phyloP scores from a whole-genome alignment of 2,797 vertebrate genomes.

The Sciurus vulgaris region DNA sequence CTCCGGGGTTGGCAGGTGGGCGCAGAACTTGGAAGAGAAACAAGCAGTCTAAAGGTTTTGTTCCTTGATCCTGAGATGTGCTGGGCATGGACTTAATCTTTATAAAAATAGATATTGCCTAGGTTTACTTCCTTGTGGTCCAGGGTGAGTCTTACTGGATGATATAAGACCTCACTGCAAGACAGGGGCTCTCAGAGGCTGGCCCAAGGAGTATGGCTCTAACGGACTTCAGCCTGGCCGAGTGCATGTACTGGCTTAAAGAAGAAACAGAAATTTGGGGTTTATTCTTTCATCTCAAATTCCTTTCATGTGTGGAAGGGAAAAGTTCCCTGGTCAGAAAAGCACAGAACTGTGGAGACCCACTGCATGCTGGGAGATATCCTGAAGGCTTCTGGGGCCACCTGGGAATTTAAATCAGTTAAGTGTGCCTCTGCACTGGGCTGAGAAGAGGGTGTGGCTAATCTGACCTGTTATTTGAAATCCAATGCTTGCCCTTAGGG shows the following conservation, averaged over 20 bases:
- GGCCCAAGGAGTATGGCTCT: neutral
- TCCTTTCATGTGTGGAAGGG: constrained; percentile 56
- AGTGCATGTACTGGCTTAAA: constrained; percentile 7
- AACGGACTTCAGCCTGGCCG: neutral
- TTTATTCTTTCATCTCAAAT: constrained; percentile 39
- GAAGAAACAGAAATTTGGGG: constrained; percentile 47
- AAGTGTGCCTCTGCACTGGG: neutral
- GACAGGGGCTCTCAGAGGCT: constrained; percentile 2
- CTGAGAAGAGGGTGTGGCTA: neutral
- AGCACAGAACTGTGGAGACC: constrained; percentile 38
- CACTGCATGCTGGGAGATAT: constrained; percentile 32
- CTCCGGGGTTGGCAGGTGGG: neutral
- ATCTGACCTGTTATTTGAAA: neutral
- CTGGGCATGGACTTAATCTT: neutral
- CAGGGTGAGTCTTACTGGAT: neutral
- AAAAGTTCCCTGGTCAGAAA: constrained; percentile 55
- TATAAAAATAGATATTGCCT: constrained; percentile 3
- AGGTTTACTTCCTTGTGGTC: constrained; percentile 24
- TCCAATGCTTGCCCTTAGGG: constrained; percentile 12
- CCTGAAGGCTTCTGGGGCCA: constrained; percentile 10
- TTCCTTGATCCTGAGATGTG: neutral
- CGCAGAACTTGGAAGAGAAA: neutral
- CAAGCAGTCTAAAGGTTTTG: neutral
- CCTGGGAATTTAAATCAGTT: constrained; percentile 58
- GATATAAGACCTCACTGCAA: constrained; percentile 17